Base-by-base conservation (phyloP, 2,888 invertebrate species). In the Vandiemenella viatica region DNA sequence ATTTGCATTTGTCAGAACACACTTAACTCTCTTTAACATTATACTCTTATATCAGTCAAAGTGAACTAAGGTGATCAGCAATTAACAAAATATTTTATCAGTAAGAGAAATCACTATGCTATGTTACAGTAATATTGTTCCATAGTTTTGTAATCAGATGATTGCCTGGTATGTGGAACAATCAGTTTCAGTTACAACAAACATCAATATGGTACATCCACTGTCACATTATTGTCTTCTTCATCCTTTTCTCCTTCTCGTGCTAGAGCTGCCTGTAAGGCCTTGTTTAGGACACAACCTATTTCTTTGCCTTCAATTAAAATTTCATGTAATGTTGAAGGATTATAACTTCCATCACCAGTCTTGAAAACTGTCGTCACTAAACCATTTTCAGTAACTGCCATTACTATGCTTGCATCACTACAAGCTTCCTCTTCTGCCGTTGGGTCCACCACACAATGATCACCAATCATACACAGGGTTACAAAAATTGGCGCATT, bases 351-450 rank as follows among this genome's bases (percentile, higher is more conserved):
- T 3, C 89, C 89, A 5, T 77, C 74, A 7, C 88, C 87, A 47
- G 76, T 75, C 68, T 88, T 82, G 23, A 75, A 68, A 4, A 72
- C 64, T 32, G 72, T 71, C 1, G 76, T 72, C 22, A 66, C 56
- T 58, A 65, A 62, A 50, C 69, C 66, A 4, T 59, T 59, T 62
- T 60, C 67, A 60, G 70, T 75, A 6, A 91, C 77, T 1, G 87
- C 87, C 10, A 92, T 77, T n/a, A 91, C 79, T 20, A 91, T 67
- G 50, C 85, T 84, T 41, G 80, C 83, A 5, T 81, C 74, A 60
- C 86, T 83, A 64, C 95, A 95, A 41, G 80, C 79, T 67, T 96
- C 95, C 67, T 96, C 96, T 62, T 92, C 89, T 7, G 80, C 79
- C 18, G 85, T 85, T 1, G 93, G 89, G 68, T 96, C 96, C 0